Conservation (phyloP, 2,113 vertebrate species). For the Rhinolophus ferrumequinum region DNA sequence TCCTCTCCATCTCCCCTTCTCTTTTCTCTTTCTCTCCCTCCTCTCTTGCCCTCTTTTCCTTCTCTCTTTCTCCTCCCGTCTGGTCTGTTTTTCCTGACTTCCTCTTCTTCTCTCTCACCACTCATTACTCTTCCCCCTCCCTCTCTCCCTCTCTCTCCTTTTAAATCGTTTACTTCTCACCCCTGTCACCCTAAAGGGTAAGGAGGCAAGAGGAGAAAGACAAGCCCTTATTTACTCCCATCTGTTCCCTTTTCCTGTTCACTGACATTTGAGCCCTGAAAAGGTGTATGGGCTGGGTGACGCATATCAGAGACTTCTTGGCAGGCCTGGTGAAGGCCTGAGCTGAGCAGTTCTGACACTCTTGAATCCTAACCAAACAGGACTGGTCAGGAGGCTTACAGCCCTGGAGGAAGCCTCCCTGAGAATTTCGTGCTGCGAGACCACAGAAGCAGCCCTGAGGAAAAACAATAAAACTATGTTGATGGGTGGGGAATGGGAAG, state of each 20-base stretch:
- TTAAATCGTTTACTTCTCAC: neutral
- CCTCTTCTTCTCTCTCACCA: neutral
- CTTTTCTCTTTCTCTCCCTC: neutral
- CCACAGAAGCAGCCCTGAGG: neutral
- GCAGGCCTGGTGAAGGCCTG: neutral
- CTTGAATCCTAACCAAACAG: neutral
- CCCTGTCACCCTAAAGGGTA: neutral
- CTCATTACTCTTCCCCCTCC: too few species aligned
- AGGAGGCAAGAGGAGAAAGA: neutral
- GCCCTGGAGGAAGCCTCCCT: neutral
- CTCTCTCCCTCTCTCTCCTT: neutral
- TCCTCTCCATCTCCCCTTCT: too few species aligned
- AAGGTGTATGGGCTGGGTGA: neutral
- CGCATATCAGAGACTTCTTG: neutral
- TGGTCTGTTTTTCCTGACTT: neutral
- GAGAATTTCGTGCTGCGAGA: neutral
- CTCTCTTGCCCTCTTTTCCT: neutral
- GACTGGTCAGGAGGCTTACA: neutral
- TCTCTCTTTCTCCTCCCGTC: neutral
- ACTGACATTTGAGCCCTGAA: neutral
- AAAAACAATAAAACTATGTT: neutral
- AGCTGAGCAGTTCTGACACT: neutral
- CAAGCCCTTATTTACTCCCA: neutral
- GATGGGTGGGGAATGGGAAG: neutral
- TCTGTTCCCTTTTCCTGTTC: neutral